phyloP scores from a whole-genome alignment of 2,113 vertebrate genomes.

The Oenanthe oenanthe region DNA sequence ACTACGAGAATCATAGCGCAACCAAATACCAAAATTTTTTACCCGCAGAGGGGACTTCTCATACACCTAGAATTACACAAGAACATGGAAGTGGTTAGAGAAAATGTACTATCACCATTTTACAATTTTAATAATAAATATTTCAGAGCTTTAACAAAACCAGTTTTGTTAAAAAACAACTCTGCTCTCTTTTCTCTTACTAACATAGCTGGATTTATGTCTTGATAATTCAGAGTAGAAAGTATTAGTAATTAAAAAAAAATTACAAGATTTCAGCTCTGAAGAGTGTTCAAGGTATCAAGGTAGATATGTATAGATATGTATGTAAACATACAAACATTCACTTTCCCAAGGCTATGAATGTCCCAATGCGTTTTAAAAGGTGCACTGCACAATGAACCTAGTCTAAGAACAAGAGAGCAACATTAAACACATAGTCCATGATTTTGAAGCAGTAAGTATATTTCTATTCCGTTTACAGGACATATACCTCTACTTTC shows the following conservation, averaged over 20 bases:
- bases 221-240: neutral
- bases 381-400: neutral
- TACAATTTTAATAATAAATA: neutral
- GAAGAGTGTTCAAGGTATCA: neutral
- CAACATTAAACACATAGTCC: neutral
- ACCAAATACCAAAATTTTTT: conserved; percentile 98
- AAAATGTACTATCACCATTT: neutral
- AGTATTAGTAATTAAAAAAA: neutral
- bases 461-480: neutral
- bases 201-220: neutral
- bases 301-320: neutral
- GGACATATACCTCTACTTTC: accelerated
- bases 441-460: accelerated
- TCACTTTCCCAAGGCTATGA: neutral
- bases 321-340: accelerated
- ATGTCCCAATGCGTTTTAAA: neutral
- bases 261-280: neutral
- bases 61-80: conserved; percentile 81
- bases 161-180: accelerated
- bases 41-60: conserved; percentile 93
- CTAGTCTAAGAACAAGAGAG: neutral
- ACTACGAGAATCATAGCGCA: conserved; percentile 97
- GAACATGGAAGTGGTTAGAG: neutral
- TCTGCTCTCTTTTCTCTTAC: neutral
- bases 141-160: neutral